Base-by-base conservation (phyloP, 2,888 invertebrate genomes). In the Dinocampus coccinellae region DNA sequence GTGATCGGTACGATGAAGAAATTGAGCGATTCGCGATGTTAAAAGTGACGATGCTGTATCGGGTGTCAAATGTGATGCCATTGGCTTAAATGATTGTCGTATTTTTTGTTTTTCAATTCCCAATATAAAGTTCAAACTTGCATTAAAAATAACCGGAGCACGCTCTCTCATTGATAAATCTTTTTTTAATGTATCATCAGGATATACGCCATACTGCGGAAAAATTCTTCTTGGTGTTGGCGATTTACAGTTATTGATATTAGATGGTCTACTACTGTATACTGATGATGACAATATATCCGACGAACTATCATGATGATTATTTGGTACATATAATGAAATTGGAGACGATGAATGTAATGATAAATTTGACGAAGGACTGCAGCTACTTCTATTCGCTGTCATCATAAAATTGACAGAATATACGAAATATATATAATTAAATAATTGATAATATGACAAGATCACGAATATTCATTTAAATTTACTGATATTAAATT, bases 1-100 rank as follows among this genome's bases (percentile, higher is more conserved):
- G 86, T 96, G 96, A 87, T 96, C 96, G 2, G 96, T 96, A 75
- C 94, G 90, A 81, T 91, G 92, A 36, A 96, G 88, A 81, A 96
- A 96, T 82, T 92, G 93, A 69, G 93, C 91, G 67, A 96, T 96
- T 88, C 94, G 94, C 39, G 90, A 91, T 34, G 92, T 92, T 20
- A 96, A 88, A 78, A 92, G 92, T 72, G 93, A 93, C 0, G 95
- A 95, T 1, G 94, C 93, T 0, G 95, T 95, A 61, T 92, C 90
- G 42, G 93, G 91, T 83, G 95, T 94, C 77, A 92, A 88, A 82
- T 93, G 93, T 0, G 95, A 95, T 2, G 95, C 94, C 6, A 92
- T 89, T 0, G 95, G 93, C 67, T 90, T 90, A 66, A 94, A 90
- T 20, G 90, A 90, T 80, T 93, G 93, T 72, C 92, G 90, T 4